Evolutionary conservation across 1,140 invertebrate genomes (phyloP), one percentile per base, ranked within the genome.

Genomic region (Leucophenga varia): DNA sequence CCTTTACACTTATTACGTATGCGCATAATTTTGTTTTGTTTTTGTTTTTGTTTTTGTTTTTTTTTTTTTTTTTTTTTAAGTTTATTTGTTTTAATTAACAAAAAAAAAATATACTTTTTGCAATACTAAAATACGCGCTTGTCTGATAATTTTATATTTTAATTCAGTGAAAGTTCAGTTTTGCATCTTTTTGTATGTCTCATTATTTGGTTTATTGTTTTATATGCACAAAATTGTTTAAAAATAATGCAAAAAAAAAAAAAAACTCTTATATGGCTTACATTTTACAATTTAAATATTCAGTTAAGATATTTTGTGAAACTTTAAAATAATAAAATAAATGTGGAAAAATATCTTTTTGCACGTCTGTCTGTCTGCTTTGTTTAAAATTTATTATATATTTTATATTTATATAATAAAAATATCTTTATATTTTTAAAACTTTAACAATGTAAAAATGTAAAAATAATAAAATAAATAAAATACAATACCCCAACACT

Each of bases 11-110:
- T 35, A 35, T 16, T 35, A 35, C 13, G 16, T 35, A 35, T n/a
- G 16, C 60, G 64, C 64, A 65, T 59, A 67, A 57, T 52, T 65
- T 57, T 67, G 52, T 56, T 54, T 60, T 50, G 46, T 45, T 64
- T 59, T 13, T 44, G 39, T 46, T 52, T 47, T 43, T 40, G 5
- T 14, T 34, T 34, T 31, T 46, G 47, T 21, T 34, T 34, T 34
- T 34, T 6, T 25, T 25, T 25, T 25, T 25, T 25, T 25, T 25
- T 5, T 10, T 25, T 25, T 25, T 25, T 5, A 6, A 6, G 5
- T 25, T 25, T 25, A 6, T 10, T 25, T 25, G 5, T 25, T 25
- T 10, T 6, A 6, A 25, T 25, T 25, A 25, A 25, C 22, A 10
- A 25, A 25, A 25, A 6, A 25, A 25, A 25, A 5, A 10, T 25